Conservation (phyloP, 2,888 invertebrate species). For the Meandrusa payeni region DNA sequence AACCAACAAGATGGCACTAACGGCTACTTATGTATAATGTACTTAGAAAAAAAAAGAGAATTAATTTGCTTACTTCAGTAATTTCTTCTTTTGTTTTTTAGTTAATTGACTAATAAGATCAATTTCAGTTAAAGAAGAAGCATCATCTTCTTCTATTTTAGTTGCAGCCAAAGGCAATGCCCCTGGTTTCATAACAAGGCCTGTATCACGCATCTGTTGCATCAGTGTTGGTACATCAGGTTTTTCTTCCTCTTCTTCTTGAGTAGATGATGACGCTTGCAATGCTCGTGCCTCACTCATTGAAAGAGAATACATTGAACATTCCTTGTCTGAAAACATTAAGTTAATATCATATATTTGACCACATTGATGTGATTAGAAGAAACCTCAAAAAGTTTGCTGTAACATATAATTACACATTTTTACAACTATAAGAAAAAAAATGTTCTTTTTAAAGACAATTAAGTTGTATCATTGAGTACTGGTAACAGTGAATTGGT, state of each 20-base stretch:
- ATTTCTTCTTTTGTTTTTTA: constrained; percentile 93
- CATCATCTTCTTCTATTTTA: constrained; percentile 83
- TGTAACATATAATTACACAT: too few species aligned
- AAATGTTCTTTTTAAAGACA: too few species aligned
- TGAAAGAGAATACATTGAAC: constrained; percentile 93
- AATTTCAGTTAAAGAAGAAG: constrained; percentile 82
- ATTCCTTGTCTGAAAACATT: constrained; percentile 91
- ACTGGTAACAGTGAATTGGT: constrained; percentile 4
- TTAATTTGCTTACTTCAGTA: constrained; percentile 85
- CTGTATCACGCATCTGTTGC: constrained; percentile 95
- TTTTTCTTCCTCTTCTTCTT: constrained; percentile 84
- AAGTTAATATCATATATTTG: too few species aligned
- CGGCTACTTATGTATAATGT: too few species aligned
- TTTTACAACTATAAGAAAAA: too few species aligned
- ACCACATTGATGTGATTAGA: too few species aligned
- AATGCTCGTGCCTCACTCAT: constrained; percentile 90
- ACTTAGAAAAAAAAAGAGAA: constrained; percentile 29
- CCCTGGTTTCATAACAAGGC: constrained; percentile 91
- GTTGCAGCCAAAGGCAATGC: constrained; percentile 80
- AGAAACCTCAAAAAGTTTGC: too few species aligned
- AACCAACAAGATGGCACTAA: too few species aligned
- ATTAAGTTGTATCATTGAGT: too few species aligned
- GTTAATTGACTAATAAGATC: constrained; percentile 91
- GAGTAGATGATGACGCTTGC: constrained; percentile 84
- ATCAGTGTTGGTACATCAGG: constrained; percentile 85